phyloP scores from a whole-genome alignment of 23 tunicate genomes.

The Pegea sp. region DNA sequence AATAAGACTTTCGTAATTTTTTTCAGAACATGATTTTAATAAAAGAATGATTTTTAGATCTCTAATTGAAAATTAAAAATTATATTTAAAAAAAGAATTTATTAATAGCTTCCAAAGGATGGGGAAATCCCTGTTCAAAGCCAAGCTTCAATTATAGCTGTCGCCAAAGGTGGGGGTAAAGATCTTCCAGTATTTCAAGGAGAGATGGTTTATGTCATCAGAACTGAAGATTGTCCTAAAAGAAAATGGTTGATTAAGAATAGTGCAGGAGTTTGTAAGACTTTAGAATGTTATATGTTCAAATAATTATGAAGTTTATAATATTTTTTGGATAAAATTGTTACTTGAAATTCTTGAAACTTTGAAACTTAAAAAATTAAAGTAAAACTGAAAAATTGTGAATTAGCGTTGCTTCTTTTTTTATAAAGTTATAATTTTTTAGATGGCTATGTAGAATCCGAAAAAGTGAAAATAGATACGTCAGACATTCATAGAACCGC shows the following conservation, averaged over 20 bases:
- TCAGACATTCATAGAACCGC: slow-evolving; percentile 6
- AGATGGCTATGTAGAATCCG: slow-evolving; percentile 74
- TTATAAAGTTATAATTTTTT: background rate
- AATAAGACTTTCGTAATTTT: no score
- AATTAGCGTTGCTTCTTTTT: background rate
- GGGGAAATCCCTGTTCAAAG: slow-evolving; percentile 28
- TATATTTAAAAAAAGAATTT: background rate
- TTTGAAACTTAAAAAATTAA: slow-evolving; percentile 4
- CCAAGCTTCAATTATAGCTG: slow-evolving; percentile 3
- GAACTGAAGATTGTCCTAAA: slow-evolving; percentile 28
- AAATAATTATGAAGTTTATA: background rate
- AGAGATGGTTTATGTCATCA: slow-evolving; percentile 25
- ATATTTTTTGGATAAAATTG: background rate
- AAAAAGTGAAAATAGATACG: slow-evolving; percentile 17
- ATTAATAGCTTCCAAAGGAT: slow-evolving; percentile 11
- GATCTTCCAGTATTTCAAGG: slow-evolving; percentile 10
- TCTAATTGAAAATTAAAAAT: no score
- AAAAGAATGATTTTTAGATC: no score
- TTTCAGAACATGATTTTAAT: no score
- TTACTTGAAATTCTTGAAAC: background rate
- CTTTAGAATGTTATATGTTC: background rate
- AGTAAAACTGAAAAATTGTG: background rate
- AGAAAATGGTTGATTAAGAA: slow-evolving; percentile 51
- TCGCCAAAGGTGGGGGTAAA: slow-evolving; percentile 7
- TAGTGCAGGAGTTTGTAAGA: slow-evolving; percentile 34